Conservation (phyloP, 2,797 vertebrate genomes). For the Pseudomugil tenellus region DNA sequence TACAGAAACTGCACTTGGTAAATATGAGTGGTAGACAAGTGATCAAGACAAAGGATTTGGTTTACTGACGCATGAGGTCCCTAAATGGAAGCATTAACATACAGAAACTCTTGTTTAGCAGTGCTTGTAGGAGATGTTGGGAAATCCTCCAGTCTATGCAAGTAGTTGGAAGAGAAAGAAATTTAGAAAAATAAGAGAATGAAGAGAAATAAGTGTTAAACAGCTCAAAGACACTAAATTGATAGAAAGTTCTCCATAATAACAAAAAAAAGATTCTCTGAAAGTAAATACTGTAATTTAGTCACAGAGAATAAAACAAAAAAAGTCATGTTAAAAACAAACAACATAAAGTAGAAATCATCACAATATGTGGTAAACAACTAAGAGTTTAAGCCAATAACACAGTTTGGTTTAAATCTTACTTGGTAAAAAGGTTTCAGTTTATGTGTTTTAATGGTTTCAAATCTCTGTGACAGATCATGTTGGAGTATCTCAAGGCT, state of each 20-base stretch:
- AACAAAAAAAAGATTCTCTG: conserved; percentile 3
- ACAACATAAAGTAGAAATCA: neutral
- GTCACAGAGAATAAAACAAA: no score
- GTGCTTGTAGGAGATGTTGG: conserved; percentile 99
- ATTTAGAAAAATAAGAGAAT: conserved; percentile 17
- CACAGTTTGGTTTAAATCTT: neutral
- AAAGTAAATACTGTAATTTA: neutral
- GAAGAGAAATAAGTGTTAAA: conserved; percentile 60
- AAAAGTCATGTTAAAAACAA: neutral
- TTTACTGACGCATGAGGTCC: conserved; percentile 45
- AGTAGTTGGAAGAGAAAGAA: conserved; percentile 77
- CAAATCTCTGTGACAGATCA: neutral
- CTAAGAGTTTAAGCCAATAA: neutral
- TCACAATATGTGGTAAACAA: neutral
- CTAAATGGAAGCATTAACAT: conserved; percentile 83
- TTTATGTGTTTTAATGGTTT: neutral
- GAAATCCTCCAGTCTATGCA: conserved; percentile 98
- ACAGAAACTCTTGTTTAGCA: conserved; percentile 99
- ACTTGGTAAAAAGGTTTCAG: no score
- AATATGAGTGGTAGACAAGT: conserved; percentile 54
- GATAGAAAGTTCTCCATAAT: conserved; percentile 8
- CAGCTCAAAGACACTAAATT: conserved; percentile 4
- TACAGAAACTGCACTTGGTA: conserved; percentile 12
- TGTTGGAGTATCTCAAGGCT: no score
- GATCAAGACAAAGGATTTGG: conserved; percentile 52